Evolutionary conservation across 1,140 invertebrate genomes (phyloP).

Genomic region (Lineus longissimus): DNA sequence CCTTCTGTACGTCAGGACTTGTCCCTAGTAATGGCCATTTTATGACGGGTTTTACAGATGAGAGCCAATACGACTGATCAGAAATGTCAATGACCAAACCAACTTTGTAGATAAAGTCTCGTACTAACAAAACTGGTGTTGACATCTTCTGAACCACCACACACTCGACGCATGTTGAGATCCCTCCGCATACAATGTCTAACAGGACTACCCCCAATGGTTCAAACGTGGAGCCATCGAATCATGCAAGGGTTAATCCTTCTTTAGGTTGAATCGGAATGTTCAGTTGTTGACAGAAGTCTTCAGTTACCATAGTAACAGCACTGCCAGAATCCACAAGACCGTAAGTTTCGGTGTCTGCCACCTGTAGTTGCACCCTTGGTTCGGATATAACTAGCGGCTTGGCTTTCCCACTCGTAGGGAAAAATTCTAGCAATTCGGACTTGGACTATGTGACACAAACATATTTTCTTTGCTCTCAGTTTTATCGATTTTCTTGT

Average conservation of each 20-base stretch:
- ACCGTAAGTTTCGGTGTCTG: background rate
- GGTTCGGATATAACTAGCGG: background rate
- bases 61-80: background rate
- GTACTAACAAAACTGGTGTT: background rate
- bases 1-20: too few species aligned
- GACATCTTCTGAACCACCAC: background rate
- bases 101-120: background rate
- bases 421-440: background rate
- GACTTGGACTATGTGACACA: too few species aligned
- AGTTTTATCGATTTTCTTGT: background rate
- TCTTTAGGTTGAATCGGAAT: background rate
- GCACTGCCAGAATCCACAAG: background rate
- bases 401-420: too few species aligned
- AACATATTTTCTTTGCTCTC: background rate
- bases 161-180: background rate
- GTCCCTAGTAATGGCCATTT: background rate
- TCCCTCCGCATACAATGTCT: background rate
- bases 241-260: background rate
- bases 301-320: background rate
- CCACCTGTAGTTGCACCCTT: background rate
- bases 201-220: background rate
- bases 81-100: background rate
- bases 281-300: background rate
- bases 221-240: background rate
- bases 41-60: background rate